phyloP scores from a whole-genome alignment of 2,888 invertebrate species.

The Lathronympha strigana region DNA sequence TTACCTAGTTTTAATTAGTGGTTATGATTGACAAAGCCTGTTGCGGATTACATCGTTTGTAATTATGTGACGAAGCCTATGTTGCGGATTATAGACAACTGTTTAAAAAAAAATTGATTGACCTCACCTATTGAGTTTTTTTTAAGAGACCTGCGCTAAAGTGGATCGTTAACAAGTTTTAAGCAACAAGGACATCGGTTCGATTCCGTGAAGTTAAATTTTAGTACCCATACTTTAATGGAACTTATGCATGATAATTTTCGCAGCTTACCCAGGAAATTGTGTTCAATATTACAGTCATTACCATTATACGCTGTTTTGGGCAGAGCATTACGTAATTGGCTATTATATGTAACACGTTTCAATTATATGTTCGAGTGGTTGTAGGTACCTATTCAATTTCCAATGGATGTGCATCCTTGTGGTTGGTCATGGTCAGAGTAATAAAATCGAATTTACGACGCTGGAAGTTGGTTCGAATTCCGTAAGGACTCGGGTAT shows the following conservation, averaged over 20 bases:
- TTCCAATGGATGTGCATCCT: no score
- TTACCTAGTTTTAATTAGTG: no score
- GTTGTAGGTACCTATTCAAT: background rate
- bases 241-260: constrained; percentile 15
- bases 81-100: no score
- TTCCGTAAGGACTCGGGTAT: no score
- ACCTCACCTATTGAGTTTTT: constrained; percentile 1
- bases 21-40: no score
- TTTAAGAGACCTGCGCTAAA: background rate
- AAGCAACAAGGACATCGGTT: constrained; percentile 10
- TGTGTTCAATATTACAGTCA: constrained; percentile 14
- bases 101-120: no score
- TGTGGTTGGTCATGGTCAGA: no score
- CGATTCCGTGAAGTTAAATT: constrained; percentile 10
- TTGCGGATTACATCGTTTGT: no score
- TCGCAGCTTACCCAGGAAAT: constrained; percentile 34
- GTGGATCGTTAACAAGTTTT: background rate
- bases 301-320: constrained; percentile 7
- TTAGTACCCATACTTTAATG: constrained; percentile 8
- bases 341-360: background rate
- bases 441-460: no score
- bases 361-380: constrained; percentile 6
- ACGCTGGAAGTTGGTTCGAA: no score
- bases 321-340: constrained; percentile 7
- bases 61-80: no score